Evolutionary conservation across 2,113 vertebrate genomes (phyloP).

Genomic region (Tauraco erythrolophus): DNA sequence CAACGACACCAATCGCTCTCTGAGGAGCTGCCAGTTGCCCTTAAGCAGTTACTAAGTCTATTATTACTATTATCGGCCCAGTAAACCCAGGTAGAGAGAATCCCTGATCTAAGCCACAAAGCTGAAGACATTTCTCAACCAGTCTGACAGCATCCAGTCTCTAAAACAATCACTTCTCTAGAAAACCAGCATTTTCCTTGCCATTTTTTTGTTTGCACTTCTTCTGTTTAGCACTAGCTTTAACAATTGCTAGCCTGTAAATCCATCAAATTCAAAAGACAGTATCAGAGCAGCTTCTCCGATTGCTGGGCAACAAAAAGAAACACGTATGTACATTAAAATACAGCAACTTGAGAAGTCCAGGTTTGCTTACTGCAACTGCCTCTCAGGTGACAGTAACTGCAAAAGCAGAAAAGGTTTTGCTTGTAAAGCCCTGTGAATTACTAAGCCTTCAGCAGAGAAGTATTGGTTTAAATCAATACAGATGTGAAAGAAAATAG

Average conservation of each 20-base stretch:
- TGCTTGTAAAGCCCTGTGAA: background rate
- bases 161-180: background rate
- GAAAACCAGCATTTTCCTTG: background rate
- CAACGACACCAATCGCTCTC: background rate
- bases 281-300: background rate
- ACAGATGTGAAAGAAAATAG: background rate
- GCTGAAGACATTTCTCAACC: background rate
- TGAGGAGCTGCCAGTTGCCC: background rate
- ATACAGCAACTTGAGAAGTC: background rate
- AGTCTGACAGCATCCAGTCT: background rate
- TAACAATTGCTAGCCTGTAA: background rate
- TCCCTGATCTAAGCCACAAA: background rate
- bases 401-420: background rate
- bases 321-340: background rate
- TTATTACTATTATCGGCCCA: background rate
- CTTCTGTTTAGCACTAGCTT: background rate
- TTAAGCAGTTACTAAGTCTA: background rate
- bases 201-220: background rate
- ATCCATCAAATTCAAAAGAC: background rate
- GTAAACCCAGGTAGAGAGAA: background rate
- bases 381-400: background rate
- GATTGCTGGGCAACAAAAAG: background rate
- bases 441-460: background rate
- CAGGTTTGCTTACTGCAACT: background rate
- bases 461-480: background rate